These are phyloP conservation scores for Procambarus clarkii DNA, from an alignment of 1,140 invertebrate species.

Conservation along the genomic window DNA sequence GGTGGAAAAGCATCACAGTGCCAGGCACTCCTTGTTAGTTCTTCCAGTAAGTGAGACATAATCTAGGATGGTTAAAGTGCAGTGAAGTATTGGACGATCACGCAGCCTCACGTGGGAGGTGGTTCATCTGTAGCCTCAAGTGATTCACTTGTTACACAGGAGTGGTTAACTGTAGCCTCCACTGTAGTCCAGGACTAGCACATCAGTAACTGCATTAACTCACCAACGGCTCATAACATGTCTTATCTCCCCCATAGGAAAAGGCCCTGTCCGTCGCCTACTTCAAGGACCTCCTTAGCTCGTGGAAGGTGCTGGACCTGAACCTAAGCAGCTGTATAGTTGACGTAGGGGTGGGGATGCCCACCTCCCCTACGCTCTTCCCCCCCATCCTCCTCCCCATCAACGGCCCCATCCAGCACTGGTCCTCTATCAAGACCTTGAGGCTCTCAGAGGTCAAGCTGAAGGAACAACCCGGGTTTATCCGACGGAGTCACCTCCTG, in stretches of 20 bases:
- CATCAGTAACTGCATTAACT: too few relatives aligned
- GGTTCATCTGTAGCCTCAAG: too few relatives aligned
- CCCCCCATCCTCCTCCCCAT: conserved; percentile 58
- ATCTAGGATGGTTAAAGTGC: too few relatives aligned
- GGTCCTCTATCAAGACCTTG: conserved; percentile 41
- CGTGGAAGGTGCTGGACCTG: conserved; percentile 58
- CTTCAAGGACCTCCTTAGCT: conserved; percentile 54
- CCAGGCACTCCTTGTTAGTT: too few relatives aligned
- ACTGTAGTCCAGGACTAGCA: too few relatives aligned
- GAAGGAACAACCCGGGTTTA: conserved; percentile 38
- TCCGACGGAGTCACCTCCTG: conserved; percentile 39
- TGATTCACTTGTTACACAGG: too few relatives aligned
- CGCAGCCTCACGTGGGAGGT: too few relatives aligned
- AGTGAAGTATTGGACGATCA: too few relatives aligned
- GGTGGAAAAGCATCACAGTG: too few relatives aligned
- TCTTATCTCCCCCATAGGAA: conserved; percentile 19
- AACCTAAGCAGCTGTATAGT: conserved; percentile 56
- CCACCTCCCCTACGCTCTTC: conserved; percentile 47
- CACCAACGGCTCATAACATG: too few relatives aligned
- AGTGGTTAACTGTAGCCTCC: too few relatives aligned
- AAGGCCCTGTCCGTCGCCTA: conserved; percentile 31
- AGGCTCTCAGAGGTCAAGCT: conserved; percentile 52
- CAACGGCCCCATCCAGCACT: conserved; percentile 29
- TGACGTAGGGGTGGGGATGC: conserved; percentile 37
- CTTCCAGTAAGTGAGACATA: too few relatives aligned